Percentiles rank a stretch among this genome's conserved stretches.
Conservation (phyloP, 1,140 invertebrate genomes). For the Nymphalis io region DNA sequence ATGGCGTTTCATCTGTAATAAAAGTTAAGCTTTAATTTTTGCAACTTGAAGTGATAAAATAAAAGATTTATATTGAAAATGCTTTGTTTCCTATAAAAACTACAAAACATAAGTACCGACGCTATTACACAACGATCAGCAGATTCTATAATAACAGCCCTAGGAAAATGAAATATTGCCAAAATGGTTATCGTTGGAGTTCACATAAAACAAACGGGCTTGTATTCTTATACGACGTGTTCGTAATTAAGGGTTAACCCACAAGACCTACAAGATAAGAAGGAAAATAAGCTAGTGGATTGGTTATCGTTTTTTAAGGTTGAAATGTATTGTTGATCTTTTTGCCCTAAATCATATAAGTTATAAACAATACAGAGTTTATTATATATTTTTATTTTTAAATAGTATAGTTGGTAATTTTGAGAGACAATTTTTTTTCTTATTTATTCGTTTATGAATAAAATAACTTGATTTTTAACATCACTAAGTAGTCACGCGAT, state of each 20-base stretch:
- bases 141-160: neutral
- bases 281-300: neutral
- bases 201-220: conserved; percentile 7
- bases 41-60: too few relatives aligned
- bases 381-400: neutral
- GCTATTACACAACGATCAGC: neutral
- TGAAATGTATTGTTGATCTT: too few relatives aligned
- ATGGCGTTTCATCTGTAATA: too few relatives aligned
- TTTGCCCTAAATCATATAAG: too few relatives aligned
- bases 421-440: neutral
- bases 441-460: conserved; percentile 6
- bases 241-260: neutral
- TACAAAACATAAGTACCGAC: neutral
- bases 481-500: conserved; percentile 33
- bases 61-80: too few relatives aligned
- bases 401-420: neutral
- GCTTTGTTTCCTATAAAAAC: neutral
- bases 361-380: too few relatives aligned
- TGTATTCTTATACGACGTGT: neutral
- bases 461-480: conserved; percentile 9
- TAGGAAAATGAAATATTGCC: conserved; percentile 9
- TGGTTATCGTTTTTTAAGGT: neutral
- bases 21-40: too few relatives aligned
- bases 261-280: neutral
- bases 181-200: conserved; percentile 1